phyloP scores from a whole-genome alignment of 2,888 invertebrate genomes.

The Trichacis sp. region DNA sequence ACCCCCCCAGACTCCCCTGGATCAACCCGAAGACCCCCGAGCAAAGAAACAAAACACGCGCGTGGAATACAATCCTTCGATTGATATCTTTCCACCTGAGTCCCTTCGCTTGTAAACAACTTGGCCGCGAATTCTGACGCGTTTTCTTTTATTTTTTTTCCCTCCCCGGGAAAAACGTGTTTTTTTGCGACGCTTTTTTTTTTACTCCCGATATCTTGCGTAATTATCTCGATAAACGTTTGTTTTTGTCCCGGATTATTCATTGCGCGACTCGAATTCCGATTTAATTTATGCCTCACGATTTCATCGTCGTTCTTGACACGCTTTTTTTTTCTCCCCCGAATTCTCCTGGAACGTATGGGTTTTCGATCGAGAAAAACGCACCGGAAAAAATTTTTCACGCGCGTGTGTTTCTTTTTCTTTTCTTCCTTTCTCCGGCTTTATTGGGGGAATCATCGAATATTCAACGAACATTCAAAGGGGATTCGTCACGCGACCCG shows the following conservation, averaged over 20 bases:
- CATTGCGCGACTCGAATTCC: neutral
- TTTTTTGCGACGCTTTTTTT: neutral
- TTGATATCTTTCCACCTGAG: neutral
- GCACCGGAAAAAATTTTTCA: no score
- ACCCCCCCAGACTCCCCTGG: conserved; percentile 34
- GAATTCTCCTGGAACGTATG: no score
- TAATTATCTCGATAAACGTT: neutral
- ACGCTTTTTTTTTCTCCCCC: no score
- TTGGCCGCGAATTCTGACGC: no score
- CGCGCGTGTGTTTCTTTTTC: neutral
- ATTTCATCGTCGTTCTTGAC: no score
- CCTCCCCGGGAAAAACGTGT: neutral
- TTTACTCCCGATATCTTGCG: neutral
- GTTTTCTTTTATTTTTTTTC: neutral
- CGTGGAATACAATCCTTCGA: neutral
- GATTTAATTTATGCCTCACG: neutral
- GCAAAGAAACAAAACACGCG: neutral
- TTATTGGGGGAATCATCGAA: neutral
- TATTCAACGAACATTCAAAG: neutral
- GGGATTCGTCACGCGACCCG: neutral
- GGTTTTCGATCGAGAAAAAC: no score
- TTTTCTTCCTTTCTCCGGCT: neutral
- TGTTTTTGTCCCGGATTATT: neutral
- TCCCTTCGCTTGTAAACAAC: neutral
- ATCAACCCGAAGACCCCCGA: conserved; percentile 22